Evolutionary conservation across 2,888 invertebrate species (phyloP).

Genomic region (Buathra laborator): DNA sequence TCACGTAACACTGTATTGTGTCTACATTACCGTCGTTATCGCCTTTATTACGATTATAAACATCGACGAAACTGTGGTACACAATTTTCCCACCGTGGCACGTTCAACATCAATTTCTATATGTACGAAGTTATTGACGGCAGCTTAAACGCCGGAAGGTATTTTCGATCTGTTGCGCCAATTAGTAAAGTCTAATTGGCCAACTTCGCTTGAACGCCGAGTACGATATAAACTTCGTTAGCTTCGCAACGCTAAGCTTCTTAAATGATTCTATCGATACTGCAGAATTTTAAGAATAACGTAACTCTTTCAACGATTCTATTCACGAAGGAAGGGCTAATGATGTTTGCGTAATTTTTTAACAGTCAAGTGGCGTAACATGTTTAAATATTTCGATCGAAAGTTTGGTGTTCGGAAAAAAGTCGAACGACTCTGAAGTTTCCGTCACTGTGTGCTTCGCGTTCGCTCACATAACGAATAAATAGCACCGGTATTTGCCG

Average conservation of each 20-base stretch:
- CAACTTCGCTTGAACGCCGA: conserved; percentile 35
- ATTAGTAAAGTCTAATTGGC: conserved; percentile 51
- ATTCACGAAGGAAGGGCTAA: no score
- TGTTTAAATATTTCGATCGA: no score
- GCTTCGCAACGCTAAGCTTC: neutral
- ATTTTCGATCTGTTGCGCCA: conserved; percentile 22
- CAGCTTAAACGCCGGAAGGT: conserved; percentile 1
- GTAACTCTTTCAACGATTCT: no score
- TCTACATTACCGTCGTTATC: neutral
- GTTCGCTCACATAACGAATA: neutral
- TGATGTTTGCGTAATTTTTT: no score
- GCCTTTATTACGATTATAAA: neutral
- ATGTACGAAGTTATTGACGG: conserved; percentile 22
- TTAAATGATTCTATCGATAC: neutral
- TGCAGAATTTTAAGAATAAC: neutral
- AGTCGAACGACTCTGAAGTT: neutral
- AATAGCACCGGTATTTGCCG: neutral
- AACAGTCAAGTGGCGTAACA: no score
- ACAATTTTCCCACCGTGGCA: neutral
- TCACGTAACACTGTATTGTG: neutral
- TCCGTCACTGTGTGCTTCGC: neutral
- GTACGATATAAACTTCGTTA: neutral
- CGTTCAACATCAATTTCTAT: neutral
- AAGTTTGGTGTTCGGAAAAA: no score
- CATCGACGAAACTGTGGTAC: neutral